These are phyloP conservation scores for Manis javanica DNA, from an alignment of 2,797 vertebrate genomes.

Conservation along the genomic window DNA sequence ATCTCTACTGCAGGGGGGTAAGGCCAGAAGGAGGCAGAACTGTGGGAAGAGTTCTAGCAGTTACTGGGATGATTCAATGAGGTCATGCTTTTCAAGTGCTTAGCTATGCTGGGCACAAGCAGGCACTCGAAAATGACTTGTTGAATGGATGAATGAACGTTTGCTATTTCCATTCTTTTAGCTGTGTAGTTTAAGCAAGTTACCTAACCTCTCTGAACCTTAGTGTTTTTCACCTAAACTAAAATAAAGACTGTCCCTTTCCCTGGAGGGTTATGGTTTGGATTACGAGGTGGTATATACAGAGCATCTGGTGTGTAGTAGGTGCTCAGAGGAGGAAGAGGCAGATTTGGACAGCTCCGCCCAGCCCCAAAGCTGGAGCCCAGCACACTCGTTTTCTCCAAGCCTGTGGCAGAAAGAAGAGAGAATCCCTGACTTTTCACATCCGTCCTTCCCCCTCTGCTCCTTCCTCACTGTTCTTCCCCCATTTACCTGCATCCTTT, in stretches of 20 bases:
- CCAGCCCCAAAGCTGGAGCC: too few relatives aligned
- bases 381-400: background rate
- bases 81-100: background rate
- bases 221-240: background rate
- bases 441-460: background rate
- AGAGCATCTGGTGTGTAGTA: accelerated
- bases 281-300: background rate
- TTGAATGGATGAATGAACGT: background rate
- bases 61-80: background rate
- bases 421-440: accelerated
- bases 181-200: background rate
- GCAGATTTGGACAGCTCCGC: background rate
- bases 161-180: background rate
- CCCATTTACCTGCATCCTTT: background rate
- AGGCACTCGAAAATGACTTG: background rate
- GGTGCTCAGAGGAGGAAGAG: background rate
- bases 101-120: accelerated
- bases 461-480: background rate
- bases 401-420: background rate
- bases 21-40: background rate
- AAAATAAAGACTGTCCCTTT: background rate
- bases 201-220: background rate
- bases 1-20: too few relatives aligned
- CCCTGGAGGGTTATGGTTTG: background rate
- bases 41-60: background rate